Conservation (phyloP, 37 sponge, comb jelly and placozoan species). For the Bolinopsis microptera region DNA sequence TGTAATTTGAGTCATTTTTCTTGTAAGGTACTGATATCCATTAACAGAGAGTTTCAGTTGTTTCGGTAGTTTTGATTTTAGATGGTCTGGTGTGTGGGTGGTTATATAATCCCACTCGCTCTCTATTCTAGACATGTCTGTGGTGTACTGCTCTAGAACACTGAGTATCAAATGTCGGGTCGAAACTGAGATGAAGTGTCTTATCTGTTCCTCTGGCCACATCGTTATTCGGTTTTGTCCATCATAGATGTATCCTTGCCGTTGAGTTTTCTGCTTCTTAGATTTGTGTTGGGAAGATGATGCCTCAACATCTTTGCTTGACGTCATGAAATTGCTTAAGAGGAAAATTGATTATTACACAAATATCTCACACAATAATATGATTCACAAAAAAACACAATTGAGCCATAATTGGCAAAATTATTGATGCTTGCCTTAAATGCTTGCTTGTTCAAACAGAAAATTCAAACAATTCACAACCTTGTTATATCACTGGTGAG, state of each 20-base stretch:
- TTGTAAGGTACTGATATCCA: conserved; percentile 40
- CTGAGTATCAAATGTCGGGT: conserved; percentile 6
- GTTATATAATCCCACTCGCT: conserved; percentile 35
- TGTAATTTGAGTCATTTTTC: conserved; percentile 14
- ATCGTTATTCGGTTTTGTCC: conserved; percentile 17
- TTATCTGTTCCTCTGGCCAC: conserved; percentile 49
- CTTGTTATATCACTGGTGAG: too few relatives aligned
- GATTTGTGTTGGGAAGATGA: conserved; percentile 11
- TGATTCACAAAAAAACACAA: too few relatives aligned
- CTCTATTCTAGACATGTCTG: conserved; percentile 22
- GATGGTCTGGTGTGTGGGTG: background rate
- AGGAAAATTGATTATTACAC: too few relatives aligned
- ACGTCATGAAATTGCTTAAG: background rate
- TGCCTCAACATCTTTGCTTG: background rate
- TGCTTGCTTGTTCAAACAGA: too few relatives aligned
- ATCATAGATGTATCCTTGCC: conserved; percentile 60
- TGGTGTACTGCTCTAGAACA: conserved; percentile 42
- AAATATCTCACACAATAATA: too few relatives aligned
- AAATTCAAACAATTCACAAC: too few relatives aligned
- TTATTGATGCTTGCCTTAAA: too few relatives aligned
- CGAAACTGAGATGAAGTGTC: conserved; percentile 45
- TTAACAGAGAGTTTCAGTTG: conserved; percentile 55
- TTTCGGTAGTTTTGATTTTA: conserved; percentile 23
- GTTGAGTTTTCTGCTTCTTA: conserved; percentile 13
- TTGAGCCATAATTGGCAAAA: too few relatives aligned